Evolutionary conservation across 2,797 vertebrate species (phyloP).

Genomic region (Glossophaga mutica): DNA sequence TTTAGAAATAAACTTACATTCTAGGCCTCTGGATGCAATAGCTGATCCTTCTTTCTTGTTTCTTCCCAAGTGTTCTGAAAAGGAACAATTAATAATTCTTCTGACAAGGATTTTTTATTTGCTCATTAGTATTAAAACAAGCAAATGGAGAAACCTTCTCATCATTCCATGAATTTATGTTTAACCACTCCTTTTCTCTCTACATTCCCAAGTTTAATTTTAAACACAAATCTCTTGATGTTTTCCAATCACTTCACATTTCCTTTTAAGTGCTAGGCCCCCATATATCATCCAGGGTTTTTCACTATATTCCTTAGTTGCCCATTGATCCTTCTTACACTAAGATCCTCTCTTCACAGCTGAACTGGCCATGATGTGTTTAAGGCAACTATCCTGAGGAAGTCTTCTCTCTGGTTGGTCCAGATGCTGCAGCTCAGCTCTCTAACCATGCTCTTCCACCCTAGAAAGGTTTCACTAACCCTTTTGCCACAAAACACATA

Average conservation of each 20-base stretch:
- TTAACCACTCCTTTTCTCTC: not conserved
- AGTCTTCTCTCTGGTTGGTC: not conserved
- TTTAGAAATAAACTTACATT: not conserved
- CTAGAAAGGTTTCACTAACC: too few species aligned
- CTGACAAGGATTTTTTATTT: too few species aligned
- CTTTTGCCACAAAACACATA: not conserved
- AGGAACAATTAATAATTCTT: not conserved
- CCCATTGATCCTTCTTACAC: too few species aligned
- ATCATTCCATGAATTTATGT: rapidly evolving
- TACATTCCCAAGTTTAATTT: too few species aligned
- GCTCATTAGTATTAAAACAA: not conserved
- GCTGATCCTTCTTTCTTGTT: not conserved
- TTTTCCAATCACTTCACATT: too few species aligned
- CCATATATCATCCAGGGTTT: rapidly evolving
- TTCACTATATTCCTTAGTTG: not conserved
- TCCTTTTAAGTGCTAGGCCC: not conserved
- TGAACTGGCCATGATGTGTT: rapidly evolving
- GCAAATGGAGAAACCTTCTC: too few species aligned
- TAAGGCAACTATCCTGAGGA: rapidly evolving
- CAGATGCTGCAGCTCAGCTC: not conserved
- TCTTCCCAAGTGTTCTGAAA: too few species aligned
- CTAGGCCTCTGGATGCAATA: not conserved
- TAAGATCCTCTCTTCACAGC: not conserved
- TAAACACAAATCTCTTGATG: not conserved
- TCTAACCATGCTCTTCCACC: rapidly evolving